Conservation (phyloP, 2,888 invertebrate genomes). For the Anthrax anthrax region DNA sequence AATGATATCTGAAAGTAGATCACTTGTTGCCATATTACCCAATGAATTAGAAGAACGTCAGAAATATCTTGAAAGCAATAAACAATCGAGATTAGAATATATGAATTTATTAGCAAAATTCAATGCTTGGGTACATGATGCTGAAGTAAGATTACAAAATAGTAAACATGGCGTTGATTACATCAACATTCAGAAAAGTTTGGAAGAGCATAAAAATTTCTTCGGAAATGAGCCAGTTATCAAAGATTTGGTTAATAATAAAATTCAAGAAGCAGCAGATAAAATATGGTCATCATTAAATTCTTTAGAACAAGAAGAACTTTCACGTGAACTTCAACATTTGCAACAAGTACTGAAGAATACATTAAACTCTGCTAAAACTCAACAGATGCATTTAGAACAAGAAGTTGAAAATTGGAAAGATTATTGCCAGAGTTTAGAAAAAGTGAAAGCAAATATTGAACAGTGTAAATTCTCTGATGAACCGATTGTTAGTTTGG, state of each 20-base stretch:
- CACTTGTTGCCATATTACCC: slow-evolving; percentile 61
- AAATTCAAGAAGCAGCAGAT: slow-evolving; percentile 71
- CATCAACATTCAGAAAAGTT: slow-evolving; percentile 63
- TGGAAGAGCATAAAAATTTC: slow-evolving; percentile 78
- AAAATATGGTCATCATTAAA: slow-evolving; percentile 78
- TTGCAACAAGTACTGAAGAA: slow-evolving; percentile 70
- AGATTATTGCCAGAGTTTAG: slow-evolving; percentile 63
- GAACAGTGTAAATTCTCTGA: slow-evolving; percentile 62
- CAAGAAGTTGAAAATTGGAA: slow-evolving; percentile 75
- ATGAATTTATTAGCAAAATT: slow-evolving; percentile 61
- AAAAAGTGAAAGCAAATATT: slow-evolving; percentile 61
- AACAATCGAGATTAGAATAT: slow-evolving; percentile 61
- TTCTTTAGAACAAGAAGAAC: slow-evolving; percentile 64
- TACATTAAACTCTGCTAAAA: slow-evolving; percentile 68
- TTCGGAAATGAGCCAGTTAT: slow-evolving; percentile 65
- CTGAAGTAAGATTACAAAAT: slow-evolving; percentile 59
- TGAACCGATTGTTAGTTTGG: slow-evolving; percentile 63
- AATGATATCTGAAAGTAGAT: slow-evolving; percentile 72
- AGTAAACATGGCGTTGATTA: slow-evolving; percentile 79
- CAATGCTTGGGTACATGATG: slow-evolving; percentile 70
- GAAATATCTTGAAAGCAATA: slow-evolving; percentile 65
- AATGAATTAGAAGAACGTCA: slow-evolving; percentile 66
- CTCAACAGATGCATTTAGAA: slow-evolving; percentile 63
- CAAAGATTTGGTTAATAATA: slow-evolving; percentile 64
- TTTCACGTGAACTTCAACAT: slow-evolving; percentile 67